These are phyloP conservation scores for Pyrocephalus nanus DNA, from an alignment of 2,797 vertebrate genomes.

Conservation along the genomic window DNA sequence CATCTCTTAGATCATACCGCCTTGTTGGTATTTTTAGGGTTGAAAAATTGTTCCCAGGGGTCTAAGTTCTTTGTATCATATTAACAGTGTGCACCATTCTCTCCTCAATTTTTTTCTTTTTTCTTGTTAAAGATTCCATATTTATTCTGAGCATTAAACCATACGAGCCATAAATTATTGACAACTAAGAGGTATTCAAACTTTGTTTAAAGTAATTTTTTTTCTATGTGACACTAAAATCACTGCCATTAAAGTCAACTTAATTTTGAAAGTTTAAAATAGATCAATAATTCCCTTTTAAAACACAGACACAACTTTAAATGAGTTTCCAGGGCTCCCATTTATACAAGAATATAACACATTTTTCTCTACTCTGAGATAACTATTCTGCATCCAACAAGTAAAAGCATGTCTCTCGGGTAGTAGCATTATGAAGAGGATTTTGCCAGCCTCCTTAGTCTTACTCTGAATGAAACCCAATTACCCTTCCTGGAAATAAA, in stretches of 20 bases:
- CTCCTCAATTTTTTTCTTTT: background rate
- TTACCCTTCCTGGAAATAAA: background rate
- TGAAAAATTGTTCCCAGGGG: constrained; percentile 54
- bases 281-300: constrained; percentile 11
- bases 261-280: constrained; percentile 25
- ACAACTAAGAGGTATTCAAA: background rate
- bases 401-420: background rate
- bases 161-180: constrained; percentile 18
- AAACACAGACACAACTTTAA: background rate
- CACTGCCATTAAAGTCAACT: constrained; percentile 14
- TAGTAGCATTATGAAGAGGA: background rate
- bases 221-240: background rate
- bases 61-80: background rate
- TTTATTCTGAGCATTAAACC: constrained; percentile 37
- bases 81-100: background rate
- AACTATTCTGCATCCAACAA: background rate
- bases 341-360: background rate
- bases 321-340: background rate
- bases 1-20: background rate
- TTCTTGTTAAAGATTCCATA: background rate
- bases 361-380: background rate
- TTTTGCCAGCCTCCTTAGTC: background rate
- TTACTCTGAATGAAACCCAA: background rate
- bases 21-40: constrained; percentile 16
- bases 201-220: constrained; percentile 5